phyloP scores from a whole-genome alignment of 2,797 vertebrate species.

The Notolabrus celidotus region DNA sequence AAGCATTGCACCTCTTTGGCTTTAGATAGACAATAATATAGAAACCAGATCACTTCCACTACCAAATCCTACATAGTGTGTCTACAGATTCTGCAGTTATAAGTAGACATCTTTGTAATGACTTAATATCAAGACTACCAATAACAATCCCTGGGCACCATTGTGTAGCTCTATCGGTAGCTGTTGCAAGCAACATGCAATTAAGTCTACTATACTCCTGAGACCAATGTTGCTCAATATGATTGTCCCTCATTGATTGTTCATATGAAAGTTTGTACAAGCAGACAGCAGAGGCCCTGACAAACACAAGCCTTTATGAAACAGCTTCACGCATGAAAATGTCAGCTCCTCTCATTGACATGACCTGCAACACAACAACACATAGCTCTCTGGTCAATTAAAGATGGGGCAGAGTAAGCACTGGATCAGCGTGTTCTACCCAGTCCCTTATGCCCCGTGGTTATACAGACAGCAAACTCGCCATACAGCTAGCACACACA shows the following conservation, averaged over 20 bases:
- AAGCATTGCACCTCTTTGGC: too few relatives aligned
- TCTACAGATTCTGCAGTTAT: too few relatives aligned
- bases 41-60: too few relatives aligned
- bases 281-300: slow-evolving; percentile 35
- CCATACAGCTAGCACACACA: slow-evolving; percentile 26
- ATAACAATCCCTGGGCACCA: slow-evolving; percentile 6
- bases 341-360: slow-evolving; percentile 57
- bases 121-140: neutral
- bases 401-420: slow-evolving; percentile 27
- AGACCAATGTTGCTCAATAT: slow-evolving; percentile 26
- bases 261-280: slow-evolving; percentile 44
- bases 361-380: slow-evolving; percentile 47
- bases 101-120: too few relatives aligned
- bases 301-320: slow-evolving; percentile 51
- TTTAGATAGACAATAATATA: too few relatives aligned
- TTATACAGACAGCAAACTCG: slow-evolving; percentile 56
- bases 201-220: slow-evolving; percentile 16
- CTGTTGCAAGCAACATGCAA: slow-evolving; percentile 12
- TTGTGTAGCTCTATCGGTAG: slow-evolving; percentile 10
- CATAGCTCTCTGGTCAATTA: slow-evolving; percentile 66
- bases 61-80: too few relatives aligned
- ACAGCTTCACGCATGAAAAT: slow-evolving; percentile 56
- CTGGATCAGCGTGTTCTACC: slow-evolving; percentile 47
- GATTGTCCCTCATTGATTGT: slow-evolving; percentile 55
- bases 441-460: slow-evolving; percentile 58